phyloP scores from a whole-genome alignment of 2,797 vertebrate genomes.

The Hapalemur alaotrensis region DNA sequence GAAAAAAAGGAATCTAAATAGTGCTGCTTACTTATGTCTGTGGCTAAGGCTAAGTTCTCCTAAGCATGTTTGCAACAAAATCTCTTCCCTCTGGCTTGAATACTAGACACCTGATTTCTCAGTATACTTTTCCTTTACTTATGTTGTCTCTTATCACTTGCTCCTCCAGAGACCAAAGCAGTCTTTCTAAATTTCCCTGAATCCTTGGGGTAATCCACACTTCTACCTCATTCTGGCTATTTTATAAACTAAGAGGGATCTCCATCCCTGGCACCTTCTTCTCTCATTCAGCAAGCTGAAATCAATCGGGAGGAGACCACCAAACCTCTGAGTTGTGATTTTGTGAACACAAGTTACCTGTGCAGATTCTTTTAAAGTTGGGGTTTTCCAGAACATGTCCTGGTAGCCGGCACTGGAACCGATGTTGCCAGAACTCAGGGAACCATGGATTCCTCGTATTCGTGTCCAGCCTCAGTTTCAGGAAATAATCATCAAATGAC shows the following conservation, averaged over 20 bases:
- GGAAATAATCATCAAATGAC: constrained; percentile 96
- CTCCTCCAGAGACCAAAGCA: not conserved
- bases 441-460: constrained; percentile 99
- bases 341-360: constrained; percentile 85
- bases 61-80: not conserved
- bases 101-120: not conserved
- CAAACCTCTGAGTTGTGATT: not conserved
- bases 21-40: not conserved
- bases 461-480: constrained; percentile 93
- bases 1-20: not conserved
- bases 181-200: not conserved
- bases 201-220: not conserved
- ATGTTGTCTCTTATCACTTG: not conserved
- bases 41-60: not conserved
- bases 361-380: constrained; percentile 95
- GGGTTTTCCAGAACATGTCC: constrained; percentile 95
- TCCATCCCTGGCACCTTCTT: not conserved
- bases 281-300: not conserved
- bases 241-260: not conserved
- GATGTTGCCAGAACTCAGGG: constrained; percentile 98
- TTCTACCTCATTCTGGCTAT: not conserved
- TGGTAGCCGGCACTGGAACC: constrained; percentile 95
- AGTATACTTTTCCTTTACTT: not conserved
- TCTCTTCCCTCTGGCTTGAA: not conserved
- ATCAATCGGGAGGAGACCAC: not conserved